Percentiles rank a stretch among this genome's conserved stretches.
These are phyloP conservation scores for Drosophila fungiperda DNA, from an alignment of 2,888 invertebrate genomes.

Conservation along the genomic window DNA sequence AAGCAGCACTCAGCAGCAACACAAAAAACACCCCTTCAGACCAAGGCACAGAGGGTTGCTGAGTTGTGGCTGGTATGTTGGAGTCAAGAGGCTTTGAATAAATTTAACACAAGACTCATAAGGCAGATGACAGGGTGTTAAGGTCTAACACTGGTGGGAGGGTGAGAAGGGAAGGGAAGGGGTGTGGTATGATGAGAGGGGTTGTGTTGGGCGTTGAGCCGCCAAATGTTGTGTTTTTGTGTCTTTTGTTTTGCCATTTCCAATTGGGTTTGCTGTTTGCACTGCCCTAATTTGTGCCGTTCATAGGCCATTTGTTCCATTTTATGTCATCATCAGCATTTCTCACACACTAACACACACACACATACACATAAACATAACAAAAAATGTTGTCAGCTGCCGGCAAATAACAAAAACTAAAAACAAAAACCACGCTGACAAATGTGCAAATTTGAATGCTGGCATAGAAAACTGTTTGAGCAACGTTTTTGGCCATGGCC, in stretches of 20 bases:
- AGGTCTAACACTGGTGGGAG: slow-evolving; percentile 3
- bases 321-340: slow-evolving; percentile 78
- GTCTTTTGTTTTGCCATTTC: slow-evolving; percentile 59
- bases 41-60: slow-evolving; percentile 56
- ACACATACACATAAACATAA: background rate
- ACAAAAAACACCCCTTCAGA: slow-evolving; percentile 59
- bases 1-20: slow-evolving; percentile 11
- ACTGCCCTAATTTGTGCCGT: slow-evolving; percentile 75
- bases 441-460: slow-evolving; percentile 65
- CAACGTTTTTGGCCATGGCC: slow-evolving; percentile 65
- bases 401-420: slow-evolving; percentile 22
- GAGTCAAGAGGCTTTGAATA: slow-evolving; percentile 83
- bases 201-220: slow-evolving; percentile 47
- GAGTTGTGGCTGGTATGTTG: slow-evolving; percentile 19
- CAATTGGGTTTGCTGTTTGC: slow-evolving; percentile 73
- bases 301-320: slow-evolving; percentile 80
- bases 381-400: slow-evolving; percentile 72
- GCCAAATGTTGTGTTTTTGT: slow-evolving; percentile 69
- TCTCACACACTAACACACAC: background rate
- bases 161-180: background rate
- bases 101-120: slow-evolving; percentile 74
- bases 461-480: slow-evolving; percentile 54
- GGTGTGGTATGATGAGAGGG: background rate
- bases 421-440: slow-evolving; percentile 28
- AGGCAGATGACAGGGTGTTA: slow-evolving; percentile 64